These are phyloP conservation scores for Xylocopa sonorina DNA, from an alignment of 1,140 invertebrate genomes.

Conservation along the genomic window DNA sequence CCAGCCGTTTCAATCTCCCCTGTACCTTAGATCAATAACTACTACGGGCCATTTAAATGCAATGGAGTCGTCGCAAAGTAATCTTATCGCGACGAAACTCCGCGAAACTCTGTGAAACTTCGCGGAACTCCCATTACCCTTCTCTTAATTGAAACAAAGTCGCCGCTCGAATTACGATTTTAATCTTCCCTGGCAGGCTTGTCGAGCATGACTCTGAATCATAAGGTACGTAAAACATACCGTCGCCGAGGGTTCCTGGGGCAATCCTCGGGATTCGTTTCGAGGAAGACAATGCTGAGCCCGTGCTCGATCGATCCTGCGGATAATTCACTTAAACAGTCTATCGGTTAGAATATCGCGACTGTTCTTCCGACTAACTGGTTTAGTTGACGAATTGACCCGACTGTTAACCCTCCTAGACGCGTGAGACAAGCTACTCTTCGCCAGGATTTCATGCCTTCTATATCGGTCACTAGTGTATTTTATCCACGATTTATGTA, in stretches of 20 bases:
- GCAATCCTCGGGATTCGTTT: conserved; percentile 27
- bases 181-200: conserved; percentile 8
- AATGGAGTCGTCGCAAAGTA: conserved; percentile 16
- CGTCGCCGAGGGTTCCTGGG: too few relatives aligned
- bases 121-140: conserved; percentile 4
- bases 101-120: conserved; percentile 9
- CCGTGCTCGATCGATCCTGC: conserved; percentile 61
- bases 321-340: conserved; percentile 73
- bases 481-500: background rate
- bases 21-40: background rate
- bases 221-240: background rate
- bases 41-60: conserved; percentile 18
- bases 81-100: conserved; percentile 8
- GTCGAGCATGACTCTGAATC: background rate
- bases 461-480: conserved; percentile 21
- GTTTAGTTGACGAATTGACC: conserved; percentile 77
- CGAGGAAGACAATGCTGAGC: conserved; percentile 27
- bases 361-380: conserved; percentile 72
- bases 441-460: conserved; percentile 18
- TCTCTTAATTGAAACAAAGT: conserved; percentile 38
- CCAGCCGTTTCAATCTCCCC: background rate
- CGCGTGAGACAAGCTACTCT: conserved; percentile 48
- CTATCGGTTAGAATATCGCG: conserved; percentile 70
- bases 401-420: conserved; percentile 73
- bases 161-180: conserved; percentile 37